Percentiles rank a stretch among this genome's conserved stretches.
Conservation (phyloP, 2,113 vertebrate genomes). For the Dicerorhinus sumatrensis region DNA sequence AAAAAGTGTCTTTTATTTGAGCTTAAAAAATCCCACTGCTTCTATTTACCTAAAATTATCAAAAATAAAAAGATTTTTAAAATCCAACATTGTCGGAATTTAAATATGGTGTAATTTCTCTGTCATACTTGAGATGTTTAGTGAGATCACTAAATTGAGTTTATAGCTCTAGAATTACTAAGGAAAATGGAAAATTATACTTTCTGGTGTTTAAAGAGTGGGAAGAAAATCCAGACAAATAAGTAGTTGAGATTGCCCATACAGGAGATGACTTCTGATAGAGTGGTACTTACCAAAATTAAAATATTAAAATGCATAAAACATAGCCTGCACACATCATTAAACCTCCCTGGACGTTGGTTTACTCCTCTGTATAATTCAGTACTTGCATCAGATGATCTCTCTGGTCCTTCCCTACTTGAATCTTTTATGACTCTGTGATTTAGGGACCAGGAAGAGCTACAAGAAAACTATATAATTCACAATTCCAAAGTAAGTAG, state of each 20-base stretch:
- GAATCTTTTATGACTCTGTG: constrained; percentile 48
- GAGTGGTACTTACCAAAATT: constrained; percentile 33
- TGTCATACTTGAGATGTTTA: not conserved
- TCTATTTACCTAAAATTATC: constrained; percentile 24
- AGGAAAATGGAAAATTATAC: not conserved
- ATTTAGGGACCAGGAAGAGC: not conserved
- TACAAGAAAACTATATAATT: not conserved
- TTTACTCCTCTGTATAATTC: constrained; percentile 6
- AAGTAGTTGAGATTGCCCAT: not conserved
- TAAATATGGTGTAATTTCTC: constrained; percentile 26
- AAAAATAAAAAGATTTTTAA: constrained; percentile 27
- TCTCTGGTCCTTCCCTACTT: not conserved
- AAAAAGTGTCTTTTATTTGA: not conserved
- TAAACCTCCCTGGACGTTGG: not conserved
- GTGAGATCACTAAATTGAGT: not conserved
- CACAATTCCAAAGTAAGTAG: not conserved
- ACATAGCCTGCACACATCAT: not conserved
- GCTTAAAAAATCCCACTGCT: not conserved
- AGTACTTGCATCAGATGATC: not conserved
- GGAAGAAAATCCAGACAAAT: not conserved
- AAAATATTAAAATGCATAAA: constrained; percentile 34
- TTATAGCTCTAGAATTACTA: not conserved
- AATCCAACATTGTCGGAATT: not conserved
- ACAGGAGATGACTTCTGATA: not conserved
- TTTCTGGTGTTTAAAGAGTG: not conserved